Conservation (phyloP, 1,140 invertebrate species). For the Sinella curviseta region DNA sequence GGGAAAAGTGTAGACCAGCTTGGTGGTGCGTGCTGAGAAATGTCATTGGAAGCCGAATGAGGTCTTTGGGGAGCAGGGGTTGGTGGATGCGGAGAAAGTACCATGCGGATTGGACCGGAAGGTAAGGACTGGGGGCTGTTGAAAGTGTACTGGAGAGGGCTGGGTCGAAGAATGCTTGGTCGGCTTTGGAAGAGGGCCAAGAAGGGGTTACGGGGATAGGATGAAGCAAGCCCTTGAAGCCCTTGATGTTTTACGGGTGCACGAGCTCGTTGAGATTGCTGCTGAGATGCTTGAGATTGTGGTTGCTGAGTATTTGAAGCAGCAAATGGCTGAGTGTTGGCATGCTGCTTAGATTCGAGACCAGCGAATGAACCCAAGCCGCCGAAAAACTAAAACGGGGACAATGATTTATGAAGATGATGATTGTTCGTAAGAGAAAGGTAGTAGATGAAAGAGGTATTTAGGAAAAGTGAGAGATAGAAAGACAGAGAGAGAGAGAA, state of each 20-base stretch:
- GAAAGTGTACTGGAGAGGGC: not conserved
- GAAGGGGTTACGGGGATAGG: not conserved
- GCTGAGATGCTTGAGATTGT: not conserved
- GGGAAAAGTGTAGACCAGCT: slow-evolving; percentile 4
- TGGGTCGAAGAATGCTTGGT: not conserved
- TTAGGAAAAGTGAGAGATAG: not conserved
- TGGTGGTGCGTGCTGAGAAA: not conserved
- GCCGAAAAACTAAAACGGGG: not conserved
- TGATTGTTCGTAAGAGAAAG: not conserved
- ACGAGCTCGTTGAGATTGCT: not conserved
- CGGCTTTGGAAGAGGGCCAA: not conserved
- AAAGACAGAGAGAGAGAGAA: not conserved
- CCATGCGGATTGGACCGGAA: slow-evolving; percentile 7
- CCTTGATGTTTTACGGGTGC: not conserved
- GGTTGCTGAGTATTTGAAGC: not conserved
- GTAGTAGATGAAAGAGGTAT: too few species aligned
- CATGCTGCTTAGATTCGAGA: not conserved
- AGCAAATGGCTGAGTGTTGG: not conserved
- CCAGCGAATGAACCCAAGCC: not conserved
- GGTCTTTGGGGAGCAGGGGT: slow-evolving; percentile 4
- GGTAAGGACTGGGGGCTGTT: slow-evolving; percentile 3
- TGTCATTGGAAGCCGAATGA: not conserved
- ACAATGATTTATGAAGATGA: not conserved
- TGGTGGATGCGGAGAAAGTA: not conserved
- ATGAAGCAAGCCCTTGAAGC: not conserved